Evolutionary conservation across 1,140 invertebrate species (phyloP).

Genomic region (Arion vulgaris): DNA sequence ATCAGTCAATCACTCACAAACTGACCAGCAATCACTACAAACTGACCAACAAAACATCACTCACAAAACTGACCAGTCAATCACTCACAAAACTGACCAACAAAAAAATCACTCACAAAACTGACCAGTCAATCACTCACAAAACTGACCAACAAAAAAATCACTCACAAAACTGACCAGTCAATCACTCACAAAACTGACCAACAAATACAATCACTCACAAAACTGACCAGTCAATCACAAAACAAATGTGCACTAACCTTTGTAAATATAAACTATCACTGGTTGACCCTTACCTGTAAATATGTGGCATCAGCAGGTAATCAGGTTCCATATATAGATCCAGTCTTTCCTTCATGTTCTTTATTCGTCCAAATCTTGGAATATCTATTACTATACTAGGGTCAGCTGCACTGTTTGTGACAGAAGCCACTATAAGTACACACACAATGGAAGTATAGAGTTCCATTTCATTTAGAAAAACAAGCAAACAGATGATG

Average conservation of each 20-base stretch:
- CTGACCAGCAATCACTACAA: not conserved
- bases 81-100: no score
- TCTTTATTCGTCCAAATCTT: not conserved
- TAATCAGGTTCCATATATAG: not conserved
- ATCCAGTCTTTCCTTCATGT: constrained; percentile 9
- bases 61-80: no score
- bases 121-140: no score
- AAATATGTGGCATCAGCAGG: constrained; percentile 20
- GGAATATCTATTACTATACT: not conserved
- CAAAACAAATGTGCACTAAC: not conserved
- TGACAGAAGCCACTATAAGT: not conserved
- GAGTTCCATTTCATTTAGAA: not conserved
- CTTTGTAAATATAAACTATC: not conserved
- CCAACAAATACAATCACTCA: not conserved
- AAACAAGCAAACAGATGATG: no score
- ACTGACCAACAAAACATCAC: no score
- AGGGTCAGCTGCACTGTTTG: not conserved
- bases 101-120: no score
- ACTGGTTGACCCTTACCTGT: not conserved
- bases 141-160: not conserved
- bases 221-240: not conserved
- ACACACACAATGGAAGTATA: not conserved
- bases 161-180: not conserved
- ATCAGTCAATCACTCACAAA: not conserved
- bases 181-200: not conserved